phyloP scores from a whole-genome alignment of 2,888 invertebrate species.

The Brassicogethes aeneus region DNA sequence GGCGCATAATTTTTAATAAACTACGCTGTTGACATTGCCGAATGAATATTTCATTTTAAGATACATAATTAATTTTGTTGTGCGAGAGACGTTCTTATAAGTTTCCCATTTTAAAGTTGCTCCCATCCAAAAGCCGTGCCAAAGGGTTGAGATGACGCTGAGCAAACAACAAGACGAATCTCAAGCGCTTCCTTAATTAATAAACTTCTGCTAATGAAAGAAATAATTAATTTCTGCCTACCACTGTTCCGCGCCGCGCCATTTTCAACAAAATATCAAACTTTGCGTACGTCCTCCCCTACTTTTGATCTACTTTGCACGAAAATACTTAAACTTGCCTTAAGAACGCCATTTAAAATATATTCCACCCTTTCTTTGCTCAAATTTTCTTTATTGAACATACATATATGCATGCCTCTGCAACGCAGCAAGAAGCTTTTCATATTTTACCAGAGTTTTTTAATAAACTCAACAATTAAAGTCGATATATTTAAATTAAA shows the following conservation, averaged over 20 bases:
- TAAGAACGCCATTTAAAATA: neutral
- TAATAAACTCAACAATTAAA: too few relatives aligned
- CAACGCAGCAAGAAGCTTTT: too few relatives aligned
- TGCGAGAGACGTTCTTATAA: slow-evolving; percentile 33
- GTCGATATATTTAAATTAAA: too few relatives aligned
- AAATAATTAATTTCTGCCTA: slow-evolving; percentile 45
- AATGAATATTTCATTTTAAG: slow-evolving; percentile 34
- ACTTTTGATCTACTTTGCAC: slow-evolving; percentile 1
- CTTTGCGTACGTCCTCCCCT: slow-evolving; percentile 10
- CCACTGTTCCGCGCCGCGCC: slow-evolving; percentile 29
- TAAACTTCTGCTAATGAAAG: slow-evolving; percentile 46
- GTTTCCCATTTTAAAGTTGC: slow-evolving; percentile 41
- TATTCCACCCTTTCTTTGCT: too few relatives aligned
- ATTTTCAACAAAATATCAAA: slow-evolving; percentile 20
- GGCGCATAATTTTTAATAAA: slow-evolving; percentile 13
- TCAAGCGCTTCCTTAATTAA: slow-evolving; percentile 44
- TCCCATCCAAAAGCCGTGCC: slow-evolving; percentile 35
- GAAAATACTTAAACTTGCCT: neutral
- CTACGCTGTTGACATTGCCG: slow-evolving; percentile 13
- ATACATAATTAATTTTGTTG: slow-evolving; percentile 41
- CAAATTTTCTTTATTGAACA: too few relatives aligned
- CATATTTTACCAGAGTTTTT: too few relatives aligned
- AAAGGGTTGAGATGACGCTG: slow-evolving; percentile 42
- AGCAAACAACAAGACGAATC: slow-evolving; percentile 41
- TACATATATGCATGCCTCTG: too few relatives aligned